phyloP scores from a whole-genome alignment of 2,888 invertebrate species.

The Euproctis similis region DNA sequence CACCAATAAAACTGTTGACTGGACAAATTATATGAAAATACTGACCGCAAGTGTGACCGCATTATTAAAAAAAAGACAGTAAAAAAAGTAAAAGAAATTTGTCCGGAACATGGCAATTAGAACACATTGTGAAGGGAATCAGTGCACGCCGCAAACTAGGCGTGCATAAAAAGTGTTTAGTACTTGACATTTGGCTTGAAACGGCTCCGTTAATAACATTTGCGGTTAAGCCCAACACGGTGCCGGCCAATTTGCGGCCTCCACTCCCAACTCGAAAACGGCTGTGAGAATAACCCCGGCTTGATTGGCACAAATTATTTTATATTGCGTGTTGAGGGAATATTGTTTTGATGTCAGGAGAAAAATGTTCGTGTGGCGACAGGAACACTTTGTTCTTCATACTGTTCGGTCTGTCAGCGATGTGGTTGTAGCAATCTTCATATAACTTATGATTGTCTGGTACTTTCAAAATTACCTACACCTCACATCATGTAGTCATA shows the following conservation, averaged over 20 bases:
- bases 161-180: constrained; percentile 21
- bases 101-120: constrained; percentile 33
- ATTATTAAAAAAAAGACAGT: constrained; percentile 12
- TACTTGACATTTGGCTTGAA: constrained; percentile 28
- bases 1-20: constrained; percentile 13
- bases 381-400: too few species aligned
- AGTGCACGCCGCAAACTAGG: constrained; percentile 20
- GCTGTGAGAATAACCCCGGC: constrained; percentile 16
- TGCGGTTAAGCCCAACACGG: constrained; percentile 16
- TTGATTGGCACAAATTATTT: constrained; percentile 7
- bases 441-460: too few species aligned
- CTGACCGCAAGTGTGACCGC: constrained; percentile 23
- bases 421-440: too few species aligned
- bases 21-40: constrained; percentile 17
- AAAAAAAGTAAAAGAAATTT: constrained; percentile 6
- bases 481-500: too few species aligned
- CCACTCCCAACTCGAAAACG: constrained; percentile 18
- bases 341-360: too few species aligned
- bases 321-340: too few species aligned
- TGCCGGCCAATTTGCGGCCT: constrained; percentile 21
- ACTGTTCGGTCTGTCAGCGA: too few species aligned
- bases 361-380: too few species aligned
- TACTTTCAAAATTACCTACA: too few species aligned
- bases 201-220: constrained; percentile 17
- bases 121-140: constrained; percentile 52